A percentile compares a stretch with the other conserved stretches of the same genome.
Evolutionary conservation across 2,888 invertebrate species (phyloP).

Genomic region (Amiota communis): DNA sequence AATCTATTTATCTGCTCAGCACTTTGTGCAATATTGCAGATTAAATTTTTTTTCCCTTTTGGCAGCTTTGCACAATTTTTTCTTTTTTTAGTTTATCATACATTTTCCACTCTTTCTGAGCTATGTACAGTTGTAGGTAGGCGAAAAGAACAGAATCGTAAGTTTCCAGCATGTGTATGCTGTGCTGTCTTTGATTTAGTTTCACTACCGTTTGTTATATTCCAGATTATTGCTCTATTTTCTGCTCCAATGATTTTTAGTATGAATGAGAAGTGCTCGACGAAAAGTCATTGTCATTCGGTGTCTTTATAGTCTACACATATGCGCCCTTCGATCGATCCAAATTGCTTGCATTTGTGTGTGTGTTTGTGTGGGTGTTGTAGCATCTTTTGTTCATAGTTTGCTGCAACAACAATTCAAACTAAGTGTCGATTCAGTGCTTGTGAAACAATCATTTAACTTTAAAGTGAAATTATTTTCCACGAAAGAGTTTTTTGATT

Average conservation of each 20-base stretch:
- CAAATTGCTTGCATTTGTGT: too few relatives aligned
- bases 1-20: constrained; percentile 16
- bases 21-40: constrained; percentile 31
- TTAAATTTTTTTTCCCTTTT: constrained; percentile 38
- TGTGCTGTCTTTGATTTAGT: background rate
- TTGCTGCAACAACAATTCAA: too few relatives aligned
- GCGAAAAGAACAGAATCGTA: background rate
- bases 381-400: too few relatives aligned
- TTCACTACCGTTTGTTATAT: background rate
- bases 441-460: too few relatives aligned
- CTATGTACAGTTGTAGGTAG: background rate
- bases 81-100: constrained; percentile 41
- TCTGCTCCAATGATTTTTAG: constrained; percentile 50
- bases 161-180: background rate
- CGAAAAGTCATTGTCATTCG: too few relatives aligned
- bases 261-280: too few relatives aligned
- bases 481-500: too few relatives aligned
- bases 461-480: too few relatives aligned
- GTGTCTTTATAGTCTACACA: too few relatives aligned
- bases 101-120: background rate
- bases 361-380: too few relatives aligned
- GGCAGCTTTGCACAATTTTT: background rate
- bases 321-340: too few relatives aligned
- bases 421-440: too few relatives aligned
- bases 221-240: constrained; percentile 63